Evolutionary conservation across 2,888 invertebrate genomes (phyloP).

Genomic region (Calliopum simillimum): DNA sequence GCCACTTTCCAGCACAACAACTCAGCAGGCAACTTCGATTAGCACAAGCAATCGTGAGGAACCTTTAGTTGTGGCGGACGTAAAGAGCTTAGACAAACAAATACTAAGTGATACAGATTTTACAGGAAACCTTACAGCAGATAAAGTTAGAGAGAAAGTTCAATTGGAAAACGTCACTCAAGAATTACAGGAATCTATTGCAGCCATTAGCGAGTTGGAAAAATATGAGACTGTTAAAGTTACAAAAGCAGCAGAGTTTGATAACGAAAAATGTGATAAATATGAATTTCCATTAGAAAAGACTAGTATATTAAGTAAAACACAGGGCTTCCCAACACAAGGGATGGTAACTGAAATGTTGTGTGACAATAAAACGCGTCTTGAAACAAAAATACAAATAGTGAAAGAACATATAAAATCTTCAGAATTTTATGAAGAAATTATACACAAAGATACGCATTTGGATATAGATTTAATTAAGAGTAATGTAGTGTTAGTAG

Average conservation of each 20-base stretch:
- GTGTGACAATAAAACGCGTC: neutral
- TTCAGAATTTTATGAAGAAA: slow-evolving; percentile 12
- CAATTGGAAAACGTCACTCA: slow-evolving; percentile 52
- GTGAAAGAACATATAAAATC: slow-evolving; percentile 13
- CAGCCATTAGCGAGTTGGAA: neutral
- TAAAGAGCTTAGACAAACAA: slow-evolving; percentile 51
- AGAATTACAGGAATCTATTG: slow-evolving; percentile 5
- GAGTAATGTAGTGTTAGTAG: neutral
- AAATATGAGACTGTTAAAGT: slow-evolving; percentile 39
- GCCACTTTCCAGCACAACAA: slow-evolving; percentile 55
- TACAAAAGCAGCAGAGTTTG: slow-evolving; percentile 46
- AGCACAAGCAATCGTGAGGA: slow-evolving; percentile 60
- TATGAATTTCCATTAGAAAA: slow-evolving; percentile 51
- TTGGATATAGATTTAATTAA: neutral
- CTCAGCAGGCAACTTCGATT: slow-evolving; percentile 54
- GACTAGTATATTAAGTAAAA: slow-evolving; percentile 32
- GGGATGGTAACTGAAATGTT: neutral
- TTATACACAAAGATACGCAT: neutral
- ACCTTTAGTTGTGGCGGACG: slow-evolving; percentile 44
- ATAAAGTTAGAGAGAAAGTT: slow-evolving; percentile 48
- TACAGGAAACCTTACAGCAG: slow-evolving; percentile 33
- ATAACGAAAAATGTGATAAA: slow-evolving; percentile 48
- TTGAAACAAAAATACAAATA: slow-evolving; percentile 10
- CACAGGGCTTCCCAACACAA: slow-evolving; percentile 46
- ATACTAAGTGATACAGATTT: slow-evolving; percentile 54